Percentiles rank a stretch among this genome's conserved stretches.
Evolutionary conservation across 2,113 vertebrate genomes (phyloP).

Genomic region (Paradoxurus hermaphroditus): DNA sequence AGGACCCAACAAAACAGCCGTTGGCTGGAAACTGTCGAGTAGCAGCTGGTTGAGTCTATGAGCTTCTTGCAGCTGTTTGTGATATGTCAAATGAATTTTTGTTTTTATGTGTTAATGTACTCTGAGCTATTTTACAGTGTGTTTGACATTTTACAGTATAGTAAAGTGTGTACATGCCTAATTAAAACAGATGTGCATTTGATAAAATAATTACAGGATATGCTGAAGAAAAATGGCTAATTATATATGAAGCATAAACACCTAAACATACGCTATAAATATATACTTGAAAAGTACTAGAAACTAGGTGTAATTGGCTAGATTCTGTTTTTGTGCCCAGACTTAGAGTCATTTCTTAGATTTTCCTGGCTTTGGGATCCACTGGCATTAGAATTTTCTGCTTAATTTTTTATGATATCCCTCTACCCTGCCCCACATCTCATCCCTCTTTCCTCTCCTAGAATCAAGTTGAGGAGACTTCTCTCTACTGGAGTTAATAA

Average conservation of each 20-base stretch:
- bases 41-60: conserved; percentile 68
- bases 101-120: conserved; percentile 75
- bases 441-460: neutral
- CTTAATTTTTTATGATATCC: neutral
- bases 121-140: conserved; percentile 71
- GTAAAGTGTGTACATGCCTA: conserved; percentile 70
- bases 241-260: conserved; percentile 51
- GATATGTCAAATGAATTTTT: conserved; percentile 76
- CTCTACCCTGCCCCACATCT: neutral
- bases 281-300: conserved; percentile 32
- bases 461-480: neutral
- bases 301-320: conserved; percentile 53
- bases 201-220: conserved; percentile 77
- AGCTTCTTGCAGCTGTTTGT: conserved; percentile 73
- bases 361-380: neutral
- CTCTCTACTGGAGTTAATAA: neutral
- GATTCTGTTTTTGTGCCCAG: neutral
- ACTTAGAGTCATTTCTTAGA: conserved; percentile 15
- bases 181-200: conserved; percentile 77
- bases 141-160: conserved; percentile 75
- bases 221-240: conserved; percentile 68
- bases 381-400: neutral
- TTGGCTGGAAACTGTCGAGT: conserved; percentile 52
- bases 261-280: conserved; percentile 40
- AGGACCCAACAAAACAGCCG: conserved; percentile 5